Evolutionary conservation across 2,797 vertebrate genomes (phyloP), one percentile per base, ranked within the genome.

Genomic region (Paguma larvata): DNA sequence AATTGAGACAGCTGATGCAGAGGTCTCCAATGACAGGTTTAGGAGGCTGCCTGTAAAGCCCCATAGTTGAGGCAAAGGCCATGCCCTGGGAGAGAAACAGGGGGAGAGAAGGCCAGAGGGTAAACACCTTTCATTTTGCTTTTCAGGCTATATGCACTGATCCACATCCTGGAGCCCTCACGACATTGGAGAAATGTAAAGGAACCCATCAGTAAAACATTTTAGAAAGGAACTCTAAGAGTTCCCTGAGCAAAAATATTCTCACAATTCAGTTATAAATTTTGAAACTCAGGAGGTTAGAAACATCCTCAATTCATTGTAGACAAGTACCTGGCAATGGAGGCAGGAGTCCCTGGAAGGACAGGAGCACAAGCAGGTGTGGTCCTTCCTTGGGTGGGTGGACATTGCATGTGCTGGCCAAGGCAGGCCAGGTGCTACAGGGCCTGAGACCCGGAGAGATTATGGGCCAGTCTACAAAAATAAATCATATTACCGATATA

Each of bases 381-480:
- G 7, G 32, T 23, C 1, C 32, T 34, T 44, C 34, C 9, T 6
- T 9, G 10, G 21, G 3, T 16, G 4, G 21, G 19, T 30, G 32
- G 38, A 46, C 2, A 8, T 18, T 6, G 1, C 1, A 3, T 2
- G 1, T 32, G 41, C 70, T 2, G 14, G 10, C 48, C 27, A 11
- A n/a, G 46, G 19, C 2, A 3, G 16, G 27, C 44, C 21, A 14
- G 19, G 14, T 46, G n/a, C n/a, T 82, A 9, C 1, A 9, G 30
- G 27, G 12, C 25, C 70, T 14, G 19, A 41, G 41, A 38, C 11
- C n/a, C n/a, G 16, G 13, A 77, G 0, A 19, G 38, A 18, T 62
- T 34, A 38, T 16, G 13, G 21, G 18, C 14, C 2, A 0, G 2
- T 65, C 38, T 84, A 41, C 19, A 46, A 3, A 59, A 41, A 72